Evolutionary conservation across 2,888 invertebrate species (phyloP), one percentile per base, ranked within the genome.

Genomic region (Nomada ferruginata): DNA sequence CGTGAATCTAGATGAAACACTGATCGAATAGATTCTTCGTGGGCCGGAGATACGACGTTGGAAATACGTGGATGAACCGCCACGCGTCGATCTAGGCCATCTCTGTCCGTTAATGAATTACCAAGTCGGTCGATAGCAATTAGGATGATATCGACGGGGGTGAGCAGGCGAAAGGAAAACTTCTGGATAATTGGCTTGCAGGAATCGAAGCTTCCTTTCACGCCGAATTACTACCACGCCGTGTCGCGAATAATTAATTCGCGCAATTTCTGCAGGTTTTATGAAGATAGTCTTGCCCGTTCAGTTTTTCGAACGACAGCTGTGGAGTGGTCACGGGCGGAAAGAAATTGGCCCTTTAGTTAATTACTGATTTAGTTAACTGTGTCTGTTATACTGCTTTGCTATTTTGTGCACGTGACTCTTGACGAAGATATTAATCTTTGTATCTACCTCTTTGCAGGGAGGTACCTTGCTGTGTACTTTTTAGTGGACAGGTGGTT

Each of bases 51-150:
- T 26, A 60, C 23, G 69, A 18, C 47, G 53, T n/a, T 44, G 52
- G 57, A 60, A 61, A 79, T 29, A 15, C 60, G 71, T 71, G 57
- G 26, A 63, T 36, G 36, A 36, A 36, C 9, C 36, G 0, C 36
- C 36, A 5, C 36, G 36, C 65, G 29, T 52, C 61, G 73, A 83
- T 83, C 81, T 77, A 76, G 81, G 77, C 73, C 81, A 76, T 73
- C 70, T 61, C 59, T 65, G 42, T n/a, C 69, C 69, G 81, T 81
- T 83, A 83, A 83, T 83, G 82, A 81, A 83, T 83, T 83, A 77
- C 82, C 61, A 53, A 66, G 66, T 47, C 81, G 69, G 53, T 68
- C 82, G 71, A 82, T 82, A 72, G 76, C 77, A 83, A 81, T 83
- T 81, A 77, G 81, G 81, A 77, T 81, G 70, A 81, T 76, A 81